These are phyloP conservation scores for Characodon lateralis DNA, from an alignment of 2,797 vertebrate species.

Conservation along the genomic window DNA sequence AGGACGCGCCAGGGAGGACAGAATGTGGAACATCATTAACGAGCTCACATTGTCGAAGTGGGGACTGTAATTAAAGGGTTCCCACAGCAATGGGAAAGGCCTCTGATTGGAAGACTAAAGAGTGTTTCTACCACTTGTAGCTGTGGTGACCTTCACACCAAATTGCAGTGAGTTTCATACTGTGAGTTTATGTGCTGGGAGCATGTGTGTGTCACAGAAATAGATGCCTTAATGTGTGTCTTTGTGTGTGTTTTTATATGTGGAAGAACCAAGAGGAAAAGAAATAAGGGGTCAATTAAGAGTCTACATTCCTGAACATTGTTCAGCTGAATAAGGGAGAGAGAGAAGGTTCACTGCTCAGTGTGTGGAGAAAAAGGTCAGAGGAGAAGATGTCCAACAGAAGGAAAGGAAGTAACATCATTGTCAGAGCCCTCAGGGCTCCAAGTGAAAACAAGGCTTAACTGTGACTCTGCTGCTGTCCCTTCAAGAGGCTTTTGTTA, in stretches of 20 bases:
- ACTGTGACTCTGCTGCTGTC: slow-evolving; percentile 30
- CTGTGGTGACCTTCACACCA: slow-evolving; percentile 70
- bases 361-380: slow-evolving; percentile 57
- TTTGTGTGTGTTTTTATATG: slow-evolving; percentile 22
- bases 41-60: slow-evolving; percentile 74
- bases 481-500: slow-evolving; percentile 29
- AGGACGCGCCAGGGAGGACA: slow-evolving; percentile 63
- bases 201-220: background rate
- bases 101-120: slow-evolving; percentile 66
- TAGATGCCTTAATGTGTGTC: background rate
- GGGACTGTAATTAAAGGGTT: slow-evolving; percentile 78
- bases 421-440: slow-evolving; percentile 31
- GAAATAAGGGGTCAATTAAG: slow-evolving; percentile 35
- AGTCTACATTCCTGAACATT: slow-evolving; percentile 21
- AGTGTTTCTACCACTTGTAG: slow-evolving; percentile 57
- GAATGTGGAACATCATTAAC: slow-evolving; percentile 78
- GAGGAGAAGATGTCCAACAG: slow-evolving; percentile 40
- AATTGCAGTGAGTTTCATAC: slow-evolving; percentile 7
- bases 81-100: slow-evolving; percentile 49
- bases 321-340: slow-evolving; percentile 24
- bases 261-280: slow-evolving; percentile 9
- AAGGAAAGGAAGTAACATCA: slow-evolving; percentile 35
- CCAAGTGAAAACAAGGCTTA: slow-evolving; percentile 26
- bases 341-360: slow-evolving; percentile 27
- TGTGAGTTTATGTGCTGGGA: background rate